A percentile compares a stretch with the other conserved stretches of the same genome.
Conservation (phyloP, 2,888 invertebrate species). For the Choristoneura rosaceana region DNA sequence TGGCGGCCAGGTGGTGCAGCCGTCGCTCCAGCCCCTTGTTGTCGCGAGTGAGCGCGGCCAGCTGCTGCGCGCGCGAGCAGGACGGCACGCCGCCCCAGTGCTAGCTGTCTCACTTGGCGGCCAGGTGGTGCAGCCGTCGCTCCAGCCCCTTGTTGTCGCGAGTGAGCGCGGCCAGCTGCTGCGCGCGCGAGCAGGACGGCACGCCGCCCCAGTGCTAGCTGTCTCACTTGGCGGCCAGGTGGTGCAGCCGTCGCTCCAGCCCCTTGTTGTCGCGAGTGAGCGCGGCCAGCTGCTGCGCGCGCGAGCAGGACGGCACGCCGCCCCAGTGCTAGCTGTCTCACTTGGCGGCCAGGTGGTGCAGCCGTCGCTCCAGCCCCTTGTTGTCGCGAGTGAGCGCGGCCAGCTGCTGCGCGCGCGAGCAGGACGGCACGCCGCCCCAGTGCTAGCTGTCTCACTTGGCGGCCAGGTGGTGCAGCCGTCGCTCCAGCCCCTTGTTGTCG, state of each 20-base stretch:
- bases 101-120: slow-evolving; percentile 47
- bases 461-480: background rate
- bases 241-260: slow-evolving; percentile 89
- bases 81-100: too few relatives aligned
- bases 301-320: too few relatives aligned
- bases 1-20: background rate
- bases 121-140: slow-evolving; percentile 88
- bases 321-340: background rate
- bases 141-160: slow-evolving; percentile 86
- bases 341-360: background rate
- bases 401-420: too few relatives aligned
- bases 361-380: slow-evolving; percentile 50
- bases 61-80: background rate
- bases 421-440: too few relatives aligned
- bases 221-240: slow-evolving; percentile 70
- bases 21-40: background rate
- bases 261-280: slow-evolving; percentile 88
- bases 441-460: background rate
- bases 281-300: slow-evolving; percentile 66
- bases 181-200: too few relatives aligned
- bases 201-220: too few relatives aligned
- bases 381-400: slow-evolving; percentile 82
- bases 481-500: slow-evolving; percentile 84
- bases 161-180: background rate
- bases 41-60: background rate